These are phyloP conservation scores for Hylia prasina DNA, from an alignment of 2,113 vertebrate genomes.

Conservation along the genomic window DNA sequence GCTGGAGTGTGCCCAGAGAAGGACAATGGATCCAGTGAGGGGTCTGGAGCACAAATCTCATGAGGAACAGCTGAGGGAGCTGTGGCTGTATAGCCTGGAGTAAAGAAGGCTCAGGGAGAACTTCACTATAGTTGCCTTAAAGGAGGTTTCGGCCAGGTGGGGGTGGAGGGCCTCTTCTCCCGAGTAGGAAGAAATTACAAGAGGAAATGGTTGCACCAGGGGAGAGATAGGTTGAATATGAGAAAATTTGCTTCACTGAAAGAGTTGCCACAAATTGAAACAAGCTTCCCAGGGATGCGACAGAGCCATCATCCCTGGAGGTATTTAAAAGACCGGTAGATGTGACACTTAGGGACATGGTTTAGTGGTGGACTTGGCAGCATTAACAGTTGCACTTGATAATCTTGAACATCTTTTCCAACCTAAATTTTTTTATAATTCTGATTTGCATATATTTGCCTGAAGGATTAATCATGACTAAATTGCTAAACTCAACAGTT, in stretches of 20 bases:
- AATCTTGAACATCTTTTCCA: neutral
- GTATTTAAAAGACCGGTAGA: neutral
- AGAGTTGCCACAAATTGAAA: neutral
- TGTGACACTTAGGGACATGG: neutral
- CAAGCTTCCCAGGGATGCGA: neutral
- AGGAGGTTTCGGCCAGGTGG: neutral
- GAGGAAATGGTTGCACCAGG: neutral
- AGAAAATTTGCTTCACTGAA: neutral
- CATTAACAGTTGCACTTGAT: neutral
- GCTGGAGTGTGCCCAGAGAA: neutral
- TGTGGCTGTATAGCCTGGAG: rapidly evolving
- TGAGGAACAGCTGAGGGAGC: neutral
- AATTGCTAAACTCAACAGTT: neutral
- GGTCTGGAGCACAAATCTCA: neutral
- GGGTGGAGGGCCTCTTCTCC: neutral
- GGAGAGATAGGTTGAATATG: neutral
- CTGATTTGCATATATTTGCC: neutral
- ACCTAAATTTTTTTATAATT: neutral
- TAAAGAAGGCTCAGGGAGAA: neutral
- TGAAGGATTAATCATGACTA: neutral
- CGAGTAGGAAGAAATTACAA: neutral
- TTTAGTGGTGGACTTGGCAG: neutral
- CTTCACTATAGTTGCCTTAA: neutral
- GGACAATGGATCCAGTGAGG: neutral
- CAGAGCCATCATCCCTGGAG: neutral